These are phyloP conservation scores for Tolmerus cingulatus DNA, from an alignment of 2,888 invertebrate genomes.

Conservation along the genomic window DNA sequence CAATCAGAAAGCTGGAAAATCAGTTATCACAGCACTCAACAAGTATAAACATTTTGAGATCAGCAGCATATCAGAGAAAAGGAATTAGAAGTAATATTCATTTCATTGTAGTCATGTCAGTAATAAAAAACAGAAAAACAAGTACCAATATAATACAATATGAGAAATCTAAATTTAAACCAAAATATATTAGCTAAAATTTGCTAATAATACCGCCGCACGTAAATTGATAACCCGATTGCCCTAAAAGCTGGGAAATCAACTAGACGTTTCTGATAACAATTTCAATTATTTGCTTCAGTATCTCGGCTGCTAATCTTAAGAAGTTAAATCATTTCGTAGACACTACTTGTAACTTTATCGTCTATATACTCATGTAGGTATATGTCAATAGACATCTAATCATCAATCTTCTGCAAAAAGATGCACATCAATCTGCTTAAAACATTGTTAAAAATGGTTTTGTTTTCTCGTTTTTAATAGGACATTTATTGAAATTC, in stretches of 20 bases:
- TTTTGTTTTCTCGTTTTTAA: not conserved
- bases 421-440: no score
- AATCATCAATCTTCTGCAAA: no score
- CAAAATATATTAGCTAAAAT: not conserved
- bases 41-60: no score
- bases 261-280: not conserved
- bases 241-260: not conserved
- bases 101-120: no score
- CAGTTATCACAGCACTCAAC: no score
- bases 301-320: not conserved
- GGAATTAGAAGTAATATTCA: no score
- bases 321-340: not conserved
- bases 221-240: not conserved
- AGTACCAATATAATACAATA: not conserved
- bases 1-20: no score
- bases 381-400: not conserved
- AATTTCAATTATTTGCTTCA: not conserved
- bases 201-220: not conserved
- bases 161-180: not conserved
- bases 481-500: not conserved
- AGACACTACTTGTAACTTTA: not conserved
- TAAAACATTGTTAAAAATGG: no score
- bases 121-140: no score
- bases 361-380: no score
- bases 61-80: no score